Evolutionary conservation across 2,797 vertebrate genomes (phyloP).

Genomic region (Margarornis squamiger): DNA sequence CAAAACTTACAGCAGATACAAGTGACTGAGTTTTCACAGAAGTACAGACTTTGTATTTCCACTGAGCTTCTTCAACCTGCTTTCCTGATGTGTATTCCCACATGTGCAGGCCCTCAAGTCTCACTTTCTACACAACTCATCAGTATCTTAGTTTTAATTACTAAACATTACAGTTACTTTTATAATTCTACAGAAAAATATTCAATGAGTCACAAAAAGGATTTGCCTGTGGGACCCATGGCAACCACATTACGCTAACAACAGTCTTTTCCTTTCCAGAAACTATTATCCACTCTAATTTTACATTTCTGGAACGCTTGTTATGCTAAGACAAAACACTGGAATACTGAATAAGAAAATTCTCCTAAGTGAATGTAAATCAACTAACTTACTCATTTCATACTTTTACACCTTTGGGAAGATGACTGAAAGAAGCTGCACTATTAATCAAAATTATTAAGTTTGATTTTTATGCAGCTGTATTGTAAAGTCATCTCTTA

Average conservation of each 20-base stretch:
- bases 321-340: background rate
- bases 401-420: background rate
- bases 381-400: background rate
- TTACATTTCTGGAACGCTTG: background rate
- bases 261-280: background rate
- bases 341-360: background rate
- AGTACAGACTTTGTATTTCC: background rate
- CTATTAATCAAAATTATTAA: background rate
- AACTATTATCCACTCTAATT: background rate
- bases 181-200: background rate
- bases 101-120: background rate
- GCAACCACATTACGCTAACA: background rate
- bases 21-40: background rate
- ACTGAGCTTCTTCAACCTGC: background rate
- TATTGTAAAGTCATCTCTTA: background rate
- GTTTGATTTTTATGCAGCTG: background rate
- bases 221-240: background rate
- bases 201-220: background rate
- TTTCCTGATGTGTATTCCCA: background rate
- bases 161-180: background rate
- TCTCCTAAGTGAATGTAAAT: background rate
- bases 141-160: background rate
- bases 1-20: background rate
- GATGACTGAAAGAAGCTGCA: background rate
- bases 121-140: background rate